Evolutionary conservation across 2,113 vertebrate genomes (phyloP).

Genomic region (Clarias magur): DNA sequence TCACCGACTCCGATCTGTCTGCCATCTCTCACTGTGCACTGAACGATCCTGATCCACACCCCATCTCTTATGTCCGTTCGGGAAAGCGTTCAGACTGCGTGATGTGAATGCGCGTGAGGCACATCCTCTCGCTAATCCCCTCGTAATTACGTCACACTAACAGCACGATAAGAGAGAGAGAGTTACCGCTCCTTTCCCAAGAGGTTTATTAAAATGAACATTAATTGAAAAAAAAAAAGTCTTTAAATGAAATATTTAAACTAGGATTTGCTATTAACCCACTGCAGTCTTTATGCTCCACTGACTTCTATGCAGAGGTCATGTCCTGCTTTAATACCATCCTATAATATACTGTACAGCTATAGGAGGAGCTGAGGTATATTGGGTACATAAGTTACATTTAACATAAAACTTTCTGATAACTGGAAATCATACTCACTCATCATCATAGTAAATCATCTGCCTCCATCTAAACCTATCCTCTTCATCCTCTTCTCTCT

Average conservation of each 20-base stretch:
- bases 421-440: not conserved
- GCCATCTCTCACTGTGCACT: constrained; percentile 40
- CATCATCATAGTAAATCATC: no score
- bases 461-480: no score
- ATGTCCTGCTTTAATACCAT: not conserved
- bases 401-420: not conserved
- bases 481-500: no score
- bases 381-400: not conserved
- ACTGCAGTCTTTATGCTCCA: not conserved
- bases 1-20: constrained; percentile 55
- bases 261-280: not conserved
- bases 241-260: not conserved
- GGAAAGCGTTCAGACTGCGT: not conserved
- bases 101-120: not conserved
- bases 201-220: not conserved
- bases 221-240: not conserved
- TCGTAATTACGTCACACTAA: not conserved
- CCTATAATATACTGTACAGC: not conserved
- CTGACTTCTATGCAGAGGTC: not conserved
- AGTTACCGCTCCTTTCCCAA: not conserved
- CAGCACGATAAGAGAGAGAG: no score
- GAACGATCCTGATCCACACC: not conserved
- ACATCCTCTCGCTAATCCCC: not conserved
- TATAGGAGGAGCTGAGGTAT: not conserved
- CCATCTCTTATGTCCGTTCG: not conserved